A percentile compares a stretch with the other conserved stretches of the same genome.
These are phyloP conservation scores for Nothoprocta pentlandii DNA, from an alignment of 2,113 vertebrate species.

Conservation along the genomic window DNA sequence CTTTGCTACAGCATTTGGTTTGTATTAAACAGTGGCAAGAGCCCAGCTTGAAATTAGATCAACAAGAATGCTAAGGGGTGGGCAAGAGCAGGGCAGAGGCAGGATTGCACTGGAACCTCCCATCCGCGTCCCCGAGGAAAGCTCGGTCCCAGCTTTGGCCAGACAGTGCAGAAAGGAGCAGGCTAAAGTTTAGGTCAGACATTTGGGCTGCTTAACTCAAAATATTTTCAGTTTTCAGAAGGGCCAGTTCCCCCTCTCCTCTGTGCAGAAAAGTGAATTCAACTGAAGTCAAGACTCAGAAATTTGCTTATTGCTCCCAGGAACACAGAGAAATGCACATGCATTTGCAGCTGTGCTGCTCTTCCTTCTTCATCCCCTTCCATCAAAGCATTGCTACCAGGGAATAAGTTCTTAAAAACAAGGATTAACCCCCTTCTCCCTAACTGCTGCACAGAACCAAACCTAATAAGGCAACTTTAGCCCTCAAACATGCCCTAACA, in stretches of 20 bases:
- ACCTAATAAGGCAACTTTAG: background rate
- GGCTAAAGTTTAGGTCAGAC: slow-evolving; percentile 12
- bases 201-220: background rate
- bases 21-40: slow-evolving; percentile 37
- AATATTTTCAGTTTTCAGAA: background rate
- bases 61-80: background rate
- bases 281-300: background rate
- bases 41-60: slow-evolving; percentile 50
- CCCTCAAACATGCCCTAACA: background rate
- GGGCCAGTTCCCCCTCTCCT: background rate
- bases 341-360: background rate
- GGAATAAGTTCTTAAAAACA: slow-evolving; percentile 8
- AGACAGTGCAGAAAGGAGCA: slow-evolving; percentile 30
- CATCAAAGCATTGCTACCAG: background rate
- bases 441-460: background rate
- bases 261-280: background rate
- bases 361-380: background rate
- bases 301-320: background rate
- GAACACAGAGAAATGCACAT: background rate
- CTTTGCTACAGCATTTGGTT: slow-evolving; percentile 55
- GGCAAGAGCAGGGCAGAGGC: slow-evolving; percentile 44
- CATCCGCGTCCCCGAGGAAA: background rate
- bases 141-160: background rate
- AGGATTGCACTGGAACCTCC: slow-evolving; percentile 36
- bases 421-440: background rate